phyloP scores from a whole-genome alignment of 2,888 invertebrate genomes.

The Pimpla rufipes region DNA sequence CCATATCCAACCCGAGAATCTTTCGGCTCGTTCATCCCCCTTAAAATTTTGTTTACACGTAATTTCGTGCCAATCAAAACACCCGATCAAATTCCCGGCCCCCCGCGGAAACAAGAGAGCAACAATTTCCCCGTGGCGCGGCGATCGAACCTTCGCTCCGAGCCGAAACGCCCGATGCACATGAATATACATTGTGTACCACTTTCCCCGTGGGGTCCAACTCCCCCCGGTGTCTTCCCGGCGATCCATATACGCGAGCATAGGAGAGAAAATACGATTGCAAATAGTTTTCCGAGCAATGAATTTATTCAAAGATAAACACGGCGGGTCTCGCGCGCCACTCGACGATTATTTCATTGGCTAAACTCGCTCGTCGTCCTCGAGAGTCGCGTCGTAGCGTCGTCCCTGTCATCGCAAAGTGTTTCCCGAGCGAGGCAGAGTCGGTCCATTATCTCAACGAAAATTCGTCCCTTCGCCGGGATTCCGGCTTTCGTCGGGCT shows the following conservation, averaged over 20 bases:
- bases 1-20: no score
- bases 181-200: no score
- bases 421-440: constrained; percentile 63
- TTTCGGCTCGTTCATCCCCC: no score
- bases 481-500: constrained; percentile 39
- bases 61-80: no score
- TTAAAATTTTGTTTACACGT: no score
- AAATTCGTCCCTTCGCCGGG: constrained; percentile 63
- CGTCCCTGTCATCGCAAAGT: constrained; percentile 65
- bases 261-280: not conserved
- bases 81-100: no score
- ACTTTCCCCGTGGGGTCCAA: no score
- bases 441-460: constrained; percentile 68
- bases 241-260: not conserved
- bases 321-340: not conserved
- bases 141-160: no score
- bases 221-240: not conserved
- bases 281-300: constrained; percentile 26
- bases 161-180: no score
- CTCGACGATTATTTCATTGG: constrained; percentile 48
- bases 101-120: no score
- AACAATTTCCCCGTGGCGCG: no score
- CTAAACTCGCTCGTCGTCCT: constrained; percentile 46
- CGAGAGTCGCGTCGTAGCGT: not conserved
- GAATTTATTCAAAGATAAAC: constrained; percentile 57